Evolutionary conservation across 2,888 invertebrate species (phyloP).

Genomic region (Dolichopus griseipennis): DNA sequence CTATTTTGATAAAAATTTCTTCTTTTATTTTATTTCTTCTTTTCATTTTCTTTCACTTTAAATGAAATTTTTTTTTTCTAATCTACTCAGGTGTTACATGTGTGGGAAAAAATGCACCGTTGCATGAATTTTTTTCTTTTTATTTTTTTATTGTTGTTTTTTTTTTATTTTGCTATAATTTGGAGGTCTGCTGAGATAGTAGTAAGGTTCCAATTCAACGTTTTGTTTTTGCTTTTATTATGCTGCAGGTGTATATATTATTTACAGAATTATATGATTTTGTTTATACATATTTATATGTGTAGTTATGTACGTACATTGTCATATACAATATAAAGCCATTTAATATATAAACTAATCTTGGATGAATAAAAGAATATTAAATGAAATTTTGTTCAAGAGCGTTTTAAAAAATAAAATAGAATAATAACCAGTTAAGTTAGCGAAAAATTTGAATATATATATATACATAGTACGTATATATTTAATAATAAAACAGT

Average conservation of each 20-base stretch:
- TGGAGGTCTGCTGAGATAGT: not conserved
- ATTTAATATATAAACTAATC: too few relatives aligned
- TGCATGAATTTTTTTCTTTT: not conserved
- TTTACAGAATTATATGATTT: not conserved
- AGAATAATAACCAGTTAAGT: too few relatives aligned
- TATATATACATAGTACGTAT: too few relatives aligned
- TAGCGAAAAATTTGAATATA: too few relatives aligned
- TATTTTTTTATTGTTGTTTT: not conserved
- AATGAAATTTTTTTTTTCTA: not conserved
- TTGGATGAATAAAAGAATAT: too few relatives aligned
- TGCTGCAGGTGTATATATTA: not conserved
- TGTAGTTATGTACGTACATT: not conserved
- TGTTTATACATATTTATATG: not conserved
- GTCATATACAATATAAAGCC: too few relatives aligned
- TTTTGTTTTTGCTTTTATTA: not conserved
- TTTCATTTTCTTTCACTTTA: too few relatives aligned
- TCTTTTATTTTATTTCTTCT: too few relatives aligned
- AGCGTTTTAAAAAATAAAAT: too few relatives aligned
- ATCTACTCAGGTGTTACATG: constrained; percentile 6
- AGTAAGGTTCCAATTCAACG: not conserved
- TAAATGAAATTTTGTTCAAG: too few relatives aligned
- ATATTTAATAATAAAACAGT: too few relatives aligned
- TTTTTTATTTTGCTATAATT: not conserved
- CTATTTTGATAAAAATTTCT: too few relatives aligned
- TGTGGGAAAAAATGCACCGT: constrained; percentile 4